Evolutionary conservation across 2,888 invertebrate genomes (phyloP).

Genomic region (Tipula unca): DNA sequence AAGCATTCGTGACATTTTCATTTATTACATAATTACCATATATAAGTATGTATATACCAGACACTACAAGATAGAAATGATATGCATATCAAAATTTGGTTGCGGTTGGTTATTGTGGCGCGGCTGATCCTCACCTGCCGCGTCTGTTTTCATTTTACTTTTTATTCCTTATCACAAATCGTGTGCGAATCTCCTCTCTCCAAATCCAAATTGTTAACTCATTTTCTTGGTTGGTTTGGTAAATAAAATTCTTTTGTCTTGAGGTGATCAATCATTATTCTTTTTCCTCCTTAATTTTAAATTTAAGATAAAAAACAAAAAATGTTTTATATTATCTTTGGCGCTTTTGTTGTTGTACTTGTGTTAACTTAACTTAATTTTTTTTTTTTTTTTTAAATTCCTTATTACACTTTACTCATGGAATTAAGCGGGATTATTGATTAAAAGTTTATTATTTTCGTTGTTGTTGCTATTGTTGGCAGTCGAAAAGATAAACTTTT

Average conservation of each 20-base stretch:
- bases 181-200: not conserved
- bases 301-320: not conserved
- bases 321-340: not conserved
- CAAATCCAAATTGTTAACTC: not conserved
- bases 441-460: not conserved
- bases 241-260: not conserved
- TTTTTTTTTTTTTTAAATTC: not conserved
- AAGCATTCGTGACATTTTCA: not conserved
- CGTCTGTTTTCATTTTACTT: not conserved
- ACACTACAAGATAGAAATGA: not conserved
- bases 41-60: not conserved
- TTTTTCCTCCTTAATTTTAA: not conserved
- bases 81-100: not conserved
- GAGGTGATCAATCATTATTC: not conserved
- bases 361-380: too few species aligned
- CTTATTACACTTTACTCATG: not conserved
- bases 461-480: not conserved
- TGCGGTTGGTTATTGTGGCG: not conserved
- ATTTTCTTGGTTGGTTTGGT: not conserved
- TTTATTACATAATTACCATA: not conserved
- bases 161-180: too few species aligned
- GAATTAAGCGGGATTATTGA: not conserved
- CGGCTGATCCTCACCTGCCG: not conserved
- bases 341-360: not conserved
- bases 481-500: not conserved